phyloP scores from a whole-genome alignment of 1,140 invertebrate genomes.

The Samia ricini region DNA sequence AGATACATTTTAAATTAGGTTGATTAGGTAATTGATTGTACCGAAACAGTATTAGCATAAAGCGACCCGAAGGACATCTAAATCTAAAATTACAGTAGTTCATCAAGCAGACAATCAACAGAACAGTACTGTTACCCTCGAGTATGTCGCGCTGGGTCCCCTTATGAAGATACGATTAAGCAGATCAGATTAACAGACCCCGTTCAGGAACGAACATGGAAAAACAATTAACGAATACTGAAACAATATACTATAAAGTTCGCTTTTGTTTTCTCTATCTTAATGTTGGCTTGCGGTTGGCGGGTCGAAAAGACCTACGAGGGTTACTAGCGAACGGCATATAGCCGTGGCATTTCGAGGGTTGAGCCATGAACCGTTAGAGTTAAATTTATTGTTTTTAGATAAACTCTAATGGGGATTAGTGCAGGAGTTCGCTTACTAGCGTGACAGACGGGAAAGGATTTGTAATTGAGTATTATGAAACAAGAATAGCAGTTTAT shows the following conservation, averaged over 20 bases:
- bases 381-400: conserved; percentile 66
- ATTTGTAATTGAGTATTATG: neutral
- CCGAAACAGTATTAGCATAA: conserved; percentile 46
- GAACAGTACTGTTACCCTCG: conserved; percentile 44
- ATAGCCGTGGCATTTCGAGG: conserved; percentile 53
- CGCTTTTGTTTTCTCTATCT: conserved; percentile 67
- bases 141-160: conserved; percentile 41
- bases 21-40: neutral
- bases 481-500: neutral
- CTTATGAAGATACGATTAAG: conserved; percentile 70
- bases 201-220: conserved; percentile 62
- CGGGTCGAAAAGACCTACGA: conserved; percentile 40
- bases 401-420: conserved; percentile 62
- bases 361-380: conserved; percentile 57
- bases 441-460: conserved; percentile 2
- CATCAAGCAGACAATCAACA: conserved; percentile 51
- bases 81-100: conserved; percentile 50
- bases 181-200: conserved; percentile 28
- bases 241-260: conserved; percentile 69
- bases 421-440: conserved; percentile 16
- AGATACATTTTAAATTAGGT: neutral
- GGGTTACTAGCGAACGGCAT: conserved; percentile 33
- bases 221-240: conserved; percentile 73
- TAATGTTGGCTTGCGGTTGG: conserved; percentile 57
- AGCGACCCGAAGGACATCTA: conserved; percentile 34